Conservation (phyloP, 53 echinoderm and acorn worm genomes). For the Stichopus horrens region DNA sequence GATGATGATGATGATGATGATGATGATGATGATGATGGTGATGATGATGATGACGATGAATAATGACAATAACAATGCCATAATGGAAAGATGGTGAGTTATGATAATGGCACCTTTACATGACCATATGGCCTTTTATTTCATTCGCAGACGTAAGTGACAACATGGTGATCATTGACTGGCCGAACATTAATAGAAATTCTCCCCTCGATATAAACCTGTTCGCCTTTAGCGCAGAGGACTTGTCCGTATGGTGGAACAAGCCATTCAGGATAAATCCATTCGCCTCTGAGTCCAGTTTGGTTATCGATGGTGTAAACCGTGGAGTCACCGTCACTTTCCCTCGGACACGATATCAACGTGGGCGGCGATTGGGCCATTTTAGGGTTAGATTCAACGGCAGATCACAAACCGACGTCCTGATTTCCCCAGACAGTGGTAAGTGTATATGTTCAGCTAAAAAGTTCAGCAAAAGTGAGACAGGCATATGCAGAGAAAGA, state of each 20-base stretch:
- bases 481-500: no score
- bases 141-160: not conserved
- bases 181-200: not conserved
- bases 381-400: not conserved
- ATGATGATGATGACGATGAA: no score
- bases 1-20: no score
- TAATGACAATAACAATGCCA: no score
- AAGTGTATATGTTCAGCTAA: not conserved
- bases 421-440: not conserved
- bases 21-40: no score
- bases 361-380: not conserved
- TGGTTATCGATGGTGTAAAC: not conserved
- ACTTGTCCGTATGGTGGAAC: not conserved
- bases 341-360: not conserved
- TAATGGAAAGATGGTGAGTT: no score
- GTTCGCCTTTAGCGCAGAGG: not conserved
- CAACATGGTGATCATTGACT: not conserved
- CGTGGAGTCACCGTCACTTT: not conserved
- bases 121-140: not conserved
- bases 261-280: not conserved
- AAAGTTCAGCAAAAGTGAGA: no score
- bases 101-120: no score
- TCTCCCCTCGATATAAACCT: not conserved
- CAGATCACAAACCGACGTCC: not conserved
- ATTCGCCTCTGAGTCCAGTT: no score